Evolutionary conservation across 2,888 invertebrate species (phyloP), one percentile per base, ranked within the genome.

Genomic region (Eucriotettix oculatus): DNA sequence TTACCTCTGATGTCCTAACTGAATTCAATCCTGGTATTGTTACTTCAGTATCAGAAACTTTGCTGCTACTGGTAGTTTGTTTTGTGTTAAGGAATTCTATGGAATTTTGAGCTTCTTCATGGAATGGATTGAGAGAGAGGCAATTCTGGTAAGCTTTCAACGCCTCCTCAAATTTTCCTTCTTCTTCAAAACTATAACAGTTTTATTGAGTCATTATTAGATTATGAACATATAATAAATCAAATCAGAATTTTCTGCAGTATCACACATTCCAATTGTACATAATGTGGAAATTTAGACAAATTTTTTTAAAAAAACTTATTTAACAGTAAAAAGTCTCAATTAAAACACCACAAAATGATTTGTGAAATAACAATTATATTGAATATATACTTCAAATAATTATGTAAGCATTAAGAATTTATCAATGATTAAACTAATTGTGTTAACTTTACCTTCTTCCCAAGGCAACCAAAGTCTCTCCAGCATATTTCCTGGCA

Each of bases 401-500:
- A 29, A 29, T 29, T 29, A 29, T 29, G 29, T 29, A 5, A 29
- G 29, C n/a, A n/a, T n/a, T n/a, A n/a, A n/a, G n/a, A n/a, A n/a
- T n/a, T n/a, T n/a, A n/a, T n/a, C n/a, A n/a, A n/a, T n/a, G n/a
- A n/a, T n/a, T n/a, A n/a, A n/a, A n/a, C n/a, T n/a, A n/a, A n/a
- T n/a, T 29, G 7, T 29, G 7, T 7, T 29, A 29, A 5, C 7
- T 5, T 61, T 63, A 70, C 77, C 71, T 71, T 68, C 90, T 82
- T 44, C 91, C 95, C 57, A 90, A 76, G 0, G 94, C 95, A 1
- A 94, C 88, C 54, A 94, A 75, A 0, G 95, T 96, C 73, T 96
- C 94, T 43, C 92, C 89, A 78, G 94, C 84, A 75, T 96, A 97
- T 72, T 93, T 94, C 61, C 90, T 83, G 43, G 95, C 96, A 75